Evolutionary conservation across 2,888 invertebrate genomes (phyloP).

Genomic region (Tenthredo amoena): DNA sequence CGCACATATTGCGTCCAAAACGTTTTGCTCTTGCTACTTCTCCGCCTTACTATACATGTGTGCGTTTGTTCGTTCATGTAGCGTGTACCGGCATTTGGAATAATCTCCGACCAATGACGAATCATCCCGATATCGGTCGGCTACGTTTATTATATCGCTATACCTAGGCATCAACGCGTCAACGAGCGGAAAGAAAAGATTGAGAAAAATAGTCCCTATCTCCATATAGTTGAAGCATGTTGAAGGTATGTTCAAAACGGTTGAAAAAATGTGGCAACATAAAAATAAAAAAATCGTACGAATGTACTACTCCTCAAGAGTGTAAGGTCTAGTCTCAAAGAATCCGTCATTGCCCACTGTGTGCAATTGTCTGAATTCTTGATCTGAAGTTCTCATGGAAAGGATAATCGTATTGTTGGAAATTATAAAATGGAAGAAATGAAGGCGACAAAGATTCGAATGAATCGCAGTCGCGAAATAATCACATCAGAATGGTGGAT

Average conservation of each 20-base stretch:
- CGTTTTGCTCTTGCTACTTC: constrained; percentile 59
- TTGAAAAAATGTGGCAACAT: not conserved
- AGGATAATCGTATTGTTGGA: not conserved
- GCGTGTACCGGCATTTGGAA: constrained; percentile 22
- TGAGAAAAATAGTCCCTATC: not conserved
- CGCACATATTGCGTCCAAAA: not conserved
- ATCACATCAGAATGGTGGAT: not conserved
- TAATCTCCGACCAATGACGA: constrained; percentile 35
- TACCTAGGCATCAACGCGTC: not conserved
- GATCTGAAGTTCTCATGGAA: not conserved
- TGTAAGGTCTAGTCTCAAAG: not conserved
- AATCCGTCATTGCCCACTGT: not conserved
- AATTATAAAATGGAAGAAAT: not conserved
- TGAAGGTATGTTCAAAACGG: not conserved
- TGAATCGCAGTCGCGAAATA: not conserved
- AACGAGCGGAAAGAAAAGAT: not conserved
- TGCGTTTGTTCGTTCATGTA: not conserved
- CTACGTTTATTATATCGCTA: constrained; percentile 3
- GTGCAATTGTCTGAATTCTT: not conserved
- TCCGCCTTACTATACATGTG: constrained; percentile 19
- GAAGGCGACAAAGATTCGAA: no score
- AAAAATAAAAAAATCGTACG: not conserved
- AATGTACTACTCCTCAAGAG: not conserved
- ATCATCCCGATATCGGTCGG: constrained; percentile 7
- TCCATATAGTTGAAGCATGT: no score